Percentiles rank a stretch among this genome's conserved stretches.
These are phyloP conservation scores for Pristionchus fissidentatus DNA, from an alignment of 2,888 invertebrate genomes.

Conservation along the genomic window DNA sequence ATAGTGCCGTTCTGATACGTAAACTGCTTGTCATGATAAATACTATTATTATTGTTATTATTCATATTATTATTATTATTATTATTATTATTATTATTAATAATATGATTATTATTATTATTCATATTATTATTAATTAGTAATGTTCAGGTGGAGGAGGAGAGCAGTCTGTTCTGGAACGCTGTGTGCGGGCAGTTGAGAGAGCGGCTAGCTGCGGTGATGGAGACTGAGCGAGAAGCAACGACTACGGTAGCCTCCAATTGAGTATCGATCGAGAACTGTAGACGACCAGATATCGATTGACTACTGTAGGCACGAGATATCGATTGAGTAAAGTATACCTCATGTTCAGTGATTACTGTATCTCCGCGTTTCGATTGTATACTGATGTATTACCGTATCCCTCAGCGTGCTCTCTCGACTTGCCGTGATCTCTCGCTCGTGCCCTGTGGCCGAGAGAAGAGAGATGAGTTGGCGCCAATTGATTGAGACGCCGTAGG, in stretches of 20 bases:
- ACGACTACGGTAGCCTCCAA: neutral
- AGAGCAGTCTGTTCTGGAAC: slow-evolving; percentile 40
- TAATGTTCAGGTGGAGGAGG: slow-evolving; percentile 47
- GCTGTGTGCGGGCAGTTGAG: slow-evolving; percentile 7
- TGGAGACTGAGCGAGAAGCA: neutral
- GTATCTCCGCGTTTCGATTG: neutral
- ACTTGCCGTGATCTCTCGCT: no score
- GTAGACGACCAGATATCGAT: neutral
- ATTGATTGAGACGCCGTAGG: no score
- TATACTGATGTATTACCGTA: no score
- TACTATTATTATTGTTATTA: no score
- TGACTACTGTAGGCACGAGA: neutral
- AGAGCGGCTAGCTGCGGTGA: neutral
- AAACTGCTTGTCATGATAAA: no score
- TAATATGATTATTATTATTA: no score
- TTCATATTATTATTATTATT: no score
- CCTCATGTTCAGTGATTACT: neutral
- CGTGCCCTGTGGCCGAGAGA: no score
- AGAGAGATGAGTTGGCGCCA: no score
- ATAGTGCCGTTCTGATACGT: neutral
- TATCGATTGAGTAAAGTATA: neutral
- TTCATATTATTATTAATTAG: neutral
- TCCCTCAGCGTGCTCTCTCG: no score
- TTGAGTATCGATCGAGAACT: neutral
- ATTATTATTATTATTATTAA: no score